Base-by-base conservation (phyloP, 1,140 invertebrate species). In the Zaprionus ornatus region DNA sequence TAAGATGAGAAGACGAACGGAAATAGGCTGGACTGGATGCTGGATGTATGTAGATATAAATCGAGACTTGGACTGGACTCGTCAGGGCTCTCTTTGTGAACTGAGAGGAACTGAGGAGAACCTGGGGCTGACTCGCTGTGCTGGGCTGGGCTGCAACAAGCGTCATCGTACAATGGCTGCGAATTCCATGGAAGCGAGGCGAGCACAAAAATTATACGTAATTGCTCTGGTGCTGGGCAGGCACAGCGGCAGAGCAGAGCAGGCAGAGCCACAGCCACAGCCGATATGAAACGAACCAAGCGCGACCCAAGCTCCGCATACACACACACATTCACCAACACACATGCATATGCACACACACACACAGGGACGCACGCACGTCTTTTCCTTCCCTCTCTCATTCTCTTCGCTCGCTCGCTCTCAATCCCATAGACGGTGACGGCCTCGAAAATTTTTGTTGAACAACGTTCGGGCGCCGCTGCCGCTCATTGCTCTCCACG, bases 221-320 rank as follows among this genome's bases (percentile, higher is more conserved):
- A 76, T 76, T 76, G 69, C 74, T 72, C 56, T 76, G 73, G 59
- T 69, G 73, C 73, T 75, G 73, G 73, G 73, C 68, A 76, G 62
- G 68, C 68, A 76, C 74, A 76, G 62, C 68, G 56, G 57, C 48
- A 35, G 25, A 48, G 4, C 57, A 21, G 54, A 64, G 57, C 48
- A 35, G 19, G 1, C 57, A 29, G 9, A 27, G 35, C 19, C 32
- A 4, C 29, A 66, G 54, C 29, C 52, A 56, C 25, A 45, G 55
- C 69, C 59, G 59, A 74, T 70, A 75, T 71, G 60, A 75, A 75
- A 71, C 73, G 60, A 75, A 64, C 67, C 73, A 75, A 75, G 73
- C 73, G 73, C 67, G 73, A 75, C 73, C 73, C 73, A 71, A 75
- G 73, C 67, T 71, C 60, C 59, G 54, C 48, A 67, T 35, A 68